Evolutionary conservation across 1,140 invertebrate species (phyloP).

Genomic region (Orussus abietinus): DNA sequence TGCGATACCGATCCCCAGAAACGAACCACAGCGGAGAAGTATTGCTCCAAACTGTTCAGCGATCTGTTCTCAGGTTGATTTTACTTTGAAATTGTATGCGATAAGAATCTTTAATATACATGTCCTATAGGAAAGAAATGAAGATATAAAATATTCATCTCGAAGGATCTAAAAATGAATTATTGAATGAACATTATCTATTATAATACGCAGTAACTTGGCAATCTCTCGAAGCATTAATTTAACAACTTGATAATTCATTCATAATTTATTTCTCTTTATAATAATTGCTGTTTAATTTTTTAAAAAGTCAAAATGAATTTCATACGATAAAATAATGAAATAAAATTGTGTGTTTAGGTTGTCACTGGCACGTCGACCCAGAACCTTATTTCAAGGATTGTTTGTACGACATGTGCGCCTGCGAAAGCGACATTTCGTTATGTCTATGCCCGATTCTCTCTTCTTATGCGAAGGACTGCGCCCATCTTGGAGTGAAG

Average conservation of each 20-base stretch:
- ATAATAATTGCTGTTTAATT: too few relatives aligned
- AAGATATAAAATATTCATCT: neutral
- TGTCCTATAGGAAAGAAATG: constrained; percentile 3
- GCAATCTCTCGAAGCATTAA: too few relatives aligned
- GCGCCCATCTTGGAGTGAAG: constrained; percentile 65
- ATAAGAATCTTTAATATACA: neutral
- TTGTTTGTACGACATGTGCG: constrained; percentile 84
- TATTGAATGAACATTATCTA: too few relatives aligned
- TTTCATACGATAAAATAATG: too few relatives aligned
- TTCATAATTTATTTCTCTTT: too few relatives aligned
- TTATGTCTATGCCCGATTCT: constrained; percentile 78
- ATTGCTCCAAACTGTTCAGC: constrained; percentile 66
- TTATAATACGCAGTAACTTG: too few relatives aligned
- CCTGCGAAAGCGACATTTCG: constrained; percentile 63
- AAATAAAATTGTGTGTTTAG: constrained; percentile 42
- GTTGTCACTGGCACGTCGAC: constrained; percentile 77
- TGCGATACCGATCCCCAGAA: constrained; percentile 70
- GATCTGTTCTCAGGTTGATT: constrained; percentile 63
- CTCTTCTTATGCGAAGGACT: constrained; percentile 75
- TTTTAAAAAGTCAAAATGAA: too few relatives aligned
- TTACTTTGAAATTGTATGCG: neutral
- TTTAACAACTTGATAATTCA: too few relatives aligned
- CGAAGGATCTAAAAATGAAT: neutral
- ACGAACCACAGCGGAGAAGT: constrained; percentile 63
- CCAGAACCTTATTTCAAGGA: constrained; percentile 72